phyloP scores from a whole-genome alignment of 2,888 invertebrate species.

The Molanna angustata region DNA sequence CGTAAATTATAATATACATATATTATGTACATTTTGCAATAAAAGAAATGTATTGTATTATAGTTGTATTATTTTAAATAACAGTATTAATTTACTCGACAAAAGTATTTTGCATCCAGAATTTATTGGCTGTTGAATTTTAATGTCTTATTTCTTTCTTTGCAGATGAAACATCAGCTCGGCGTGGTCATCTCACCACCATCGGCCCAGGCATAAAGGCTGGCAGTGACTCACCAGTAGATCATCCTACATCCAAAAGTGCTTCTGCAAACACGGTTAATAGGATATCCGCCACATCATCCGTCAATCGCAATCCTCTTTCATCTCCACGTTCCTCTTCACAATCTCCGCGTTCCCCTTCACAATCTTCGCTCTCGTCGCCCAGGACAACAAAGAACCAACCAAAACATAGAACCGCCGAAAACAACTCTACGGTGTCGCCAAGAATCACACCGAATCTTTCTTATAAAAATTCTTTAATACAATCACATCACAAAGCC shows the following conservation, averaged over 20 bases:
- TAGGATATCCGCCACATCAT: constrained; percentile 26
- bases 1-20: too few species aligned
- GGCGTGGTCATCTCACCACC: constrained; percentile 42
- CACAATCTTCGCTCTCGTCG: too few species aligned
- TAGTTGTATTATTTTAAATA: too few species aligned
- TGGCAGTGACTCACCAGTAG: constrained; percentile 35
- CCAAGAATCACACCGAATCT: constrained; percentile 6
- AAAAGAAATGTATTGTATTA: too few species aligned
- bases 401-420: constrained; percentile 22
- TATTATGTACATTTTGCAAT: too few species aligned
- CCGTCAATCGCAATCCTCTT: constrained; percentile 13
- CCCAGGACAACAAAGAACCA: constrained; percentile 15
- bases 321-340: constrained; percentile 26
- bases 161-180: constrained; percentile 44
- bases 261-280: constrained; percentile 3
- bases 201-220: constrained; percentile 40
- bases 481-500: constrained; percentile 4
- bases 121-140: too few species aligned
- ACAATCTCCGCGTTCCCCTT: constrained; percentile 25
- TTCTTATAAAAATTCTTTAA: too few species aligned
- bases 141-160: constrained; percentile 23
- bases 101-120: too few species aligned
- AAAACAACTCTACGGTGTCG: constrained; percentile 15
- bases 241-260: not conserved
- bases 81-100: too few species aligned